phyloP scores from a whole-genome alignment of 2,113 vertebrate species.

The Loxodonta africana region DNA sequence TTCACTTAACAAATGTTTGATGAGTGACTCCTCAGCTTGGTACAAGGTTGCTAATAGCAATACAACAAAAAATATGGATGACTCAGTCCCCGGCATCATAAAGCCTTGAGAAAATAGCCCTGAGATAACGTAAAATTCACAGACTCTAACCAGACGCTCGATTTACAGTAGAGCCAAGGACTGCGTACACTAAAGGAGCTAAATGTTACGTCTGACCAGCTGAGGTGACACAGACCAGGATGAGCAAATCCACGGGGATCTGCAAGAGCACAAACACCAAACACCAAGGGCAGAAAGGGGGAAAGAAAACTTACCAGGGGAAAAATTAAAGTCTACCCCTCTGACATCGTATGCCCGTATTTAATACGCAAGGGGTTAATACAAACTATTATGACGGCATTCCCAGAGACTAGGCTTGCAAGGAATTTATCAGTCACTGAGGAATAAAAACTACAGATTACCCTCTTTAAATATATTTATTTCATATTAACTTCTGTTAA shows the following conservation, averaged over 20 bases:
- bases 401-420: not conserved
- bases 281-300: not conserved
- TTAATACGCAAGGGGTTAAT: not conserved
- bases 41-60: not conserved
- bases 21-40: not conserved
- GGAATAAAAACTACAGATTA: not conserved
- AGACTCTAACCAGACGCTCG: not conserved
- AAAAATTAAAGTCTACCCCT: not conserved
- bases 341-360: not conserved
- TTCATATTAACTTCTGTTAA: not conserved
- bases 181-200: not conserved
- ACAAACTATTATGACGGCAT: no score
- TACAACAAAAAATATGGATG: not conserved
- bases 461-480: no score
- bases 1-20: not conserved
- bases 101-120: not conserved
- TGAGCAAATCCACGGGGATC: not conserved
- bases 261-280: not conserved
- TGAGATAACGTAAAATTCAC: rapidly evolving
- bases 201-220: rapidly evolving
- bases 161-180: not conserved
- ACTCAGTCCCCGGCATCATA: not conserved
- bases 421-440: not conserved
- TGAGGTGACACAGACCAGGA: not conserved
- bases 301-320: not conserved